Evolutionary conservation across 2,797 vertebrate genomes (phyloP).

Genomic region (Mycteria americana): DNA sequence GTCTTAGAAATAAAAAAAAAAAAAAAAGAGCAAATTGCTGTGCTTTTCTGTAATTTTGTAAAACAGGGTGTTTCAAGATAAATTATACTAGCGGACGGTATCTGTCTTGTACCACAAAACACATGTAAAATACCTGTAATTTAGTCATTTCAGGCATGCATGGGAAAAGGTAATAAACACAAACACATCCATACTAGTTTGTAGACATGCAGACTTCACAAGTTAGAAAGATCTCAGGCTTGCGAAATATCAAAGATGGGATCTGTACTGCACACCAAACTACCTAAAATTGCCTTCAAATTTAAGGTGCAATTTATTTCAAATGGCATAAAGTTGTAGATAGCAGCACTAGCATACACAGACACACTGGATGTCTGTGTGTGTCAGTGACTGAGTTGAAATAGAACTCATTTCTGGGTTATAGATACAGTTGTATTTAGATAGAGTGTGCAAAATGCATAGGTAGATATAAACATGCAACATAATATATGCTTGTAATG

Average conservation of each 20-base stretch:
- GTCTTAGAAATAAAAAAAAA: constrained; percentile 82
- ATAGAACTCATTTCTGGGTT: not conserved
- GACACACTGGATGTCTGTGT: not conserved
- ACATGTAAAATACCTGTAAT: constrained; percentile 86
- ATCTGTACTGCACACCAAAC: constrained; percentile 68
- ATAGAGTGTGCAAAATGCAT: not conserved
- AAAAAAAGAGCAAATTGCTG: constrained; percentile 90
- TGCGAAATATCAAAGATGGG: constrained; percentile 76
- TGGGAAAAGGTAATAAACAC: constrained; percentile 79
- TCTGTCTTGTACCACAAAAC: constrained; percentile 85
- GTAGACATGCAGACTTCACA: constrained; percentile 75
- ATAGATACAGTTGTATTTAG: not conserved
- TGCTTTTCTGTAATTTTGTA: constrained; percentile 95
- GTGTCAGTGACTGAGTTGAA: not conserved
- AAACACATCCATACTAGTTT: constrained; percentile 77
- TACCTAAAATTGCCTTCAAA: constrained; percentile 79
- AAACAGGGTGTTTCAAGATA: constrained; percentile 85
- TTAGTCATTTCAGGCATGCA: constrained; percentile 79
- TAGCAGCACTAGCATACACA: constrained; percentile 34
- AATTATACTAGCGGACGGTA: constrained; percentile 89
- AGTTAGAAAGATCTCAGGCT: constrained; percentile 72
- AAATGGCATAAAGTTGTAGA: constrained; percentile 74
- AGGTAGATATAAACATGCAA: not conserved
- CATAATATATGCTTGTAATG: not conserved
- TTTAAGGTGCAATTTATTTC: constrained; percentile 78